Evolutionary conservation across 2,888 invertebrate genomes (phyloP).

Genomic region (Bombylius discolor): DNA sequence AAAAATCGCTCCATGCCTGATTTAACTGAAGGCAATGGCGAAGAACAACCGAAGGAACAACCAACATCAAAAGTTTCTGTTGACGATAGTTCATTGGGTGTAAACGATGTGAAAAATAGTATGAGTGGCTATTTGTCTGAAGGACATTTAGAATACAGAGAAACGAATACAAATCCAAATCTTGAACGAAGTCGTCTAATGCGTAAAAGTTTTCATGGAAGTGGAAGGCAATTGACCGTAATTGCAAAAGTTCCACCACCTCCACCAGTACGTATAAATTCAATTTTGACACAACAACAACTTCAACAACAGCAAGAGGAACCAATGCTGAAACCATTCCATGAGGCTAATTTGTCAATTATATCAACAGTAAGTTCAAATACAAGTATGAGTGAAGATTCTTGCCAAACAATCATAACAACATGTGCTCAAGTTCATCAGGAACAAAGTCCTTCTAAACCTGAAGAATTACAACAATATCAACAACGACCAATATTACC

Average conservation of each 20-base stretch:
- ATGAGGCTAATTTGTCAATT: constrained; percentile 34
- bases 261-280: constrained; percentile 75
- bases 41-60: constrained; percentile 23
- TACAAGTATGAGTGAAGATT: constrained; percentile 35
- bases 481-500: neutral
- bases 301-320: constrained; percentile 26
- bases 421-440: constrained; percentile 71
- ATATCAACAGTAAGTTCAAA: constrained; percentile 36
- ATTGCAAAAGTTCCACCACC: constrained; percentile 76
- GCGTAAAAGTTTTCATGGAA: constrained; percentile 80
- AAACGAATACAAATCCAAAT: constrained; percentile 60
- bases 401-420: constrained; percentile 61
- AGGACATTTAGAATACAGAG: constrained; percentile 66
- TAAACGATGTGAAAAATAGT: constrained; percentile 38
- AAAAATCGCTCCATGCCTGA: constrained; percentile 90
- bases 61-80: constrained; percentile 43
- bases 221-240: constrained; percentile 66
- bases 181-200: constrained; percentile 74
- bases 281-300: constrained; percentile 48
- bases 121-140: constrained; percentile 72
- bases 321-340: constrained; percentile 26
- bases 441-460: constrained; percentile 57
- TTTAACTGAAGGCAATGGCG: constrained; percentile 61
- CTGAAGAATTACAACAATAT: constrained; percentile 26
- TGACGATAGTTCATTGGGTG: constrained; percentile 66